Evolutionary conservation across 2,113 vertebrate genomes (phyloP).

Genomic region (Dendrocopos noguchii): DNA sequence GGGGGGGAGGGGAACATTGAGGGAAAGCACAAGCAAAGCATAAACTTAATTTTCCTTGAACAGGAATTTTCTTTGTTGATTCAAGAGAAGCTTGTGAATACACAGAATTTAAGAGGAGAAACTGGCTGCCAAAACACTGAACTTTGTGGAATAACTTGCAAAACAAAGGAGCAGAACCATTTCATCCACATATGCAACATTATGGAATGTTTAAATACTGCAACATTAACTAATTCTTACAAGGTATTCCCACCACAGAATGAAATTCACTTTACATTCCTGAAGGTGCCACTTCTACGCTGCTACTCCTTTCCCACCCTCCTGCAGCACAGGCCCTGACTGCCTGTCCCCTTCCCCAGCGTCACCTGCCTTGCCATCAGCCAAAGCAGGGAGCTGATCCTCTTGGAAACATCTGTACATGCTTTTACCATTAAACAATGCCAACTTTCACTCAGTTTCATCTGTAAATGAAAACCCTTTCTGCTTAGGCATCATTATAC

Average conservation of each 20-base stretch:
- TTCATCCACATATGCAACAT: not conserved
- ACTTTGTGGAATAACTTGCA: not conserved
- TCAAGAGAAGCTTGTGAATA: not conserved
- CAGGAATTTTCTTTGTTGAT: not conserved
- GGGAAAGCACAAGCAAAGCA: constrained; percentile 35
- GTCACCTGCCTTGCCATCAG: too few relatives aligned
- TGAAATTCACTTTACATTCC: not conserved
- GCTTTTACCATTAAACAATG: not conserved
- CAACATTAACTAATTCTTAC: not conserved
- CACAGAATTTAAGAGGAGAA: not conserved
- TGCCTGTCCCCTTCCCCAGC: too few relatives aligned
- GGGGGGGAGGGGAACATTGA: not conserved
- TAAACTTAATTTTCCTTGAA: not conserved
- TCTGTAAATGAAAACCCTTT: not conserved
- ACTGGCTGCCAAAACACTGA: not conserved
- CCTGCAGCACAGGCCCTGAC: not conserved
- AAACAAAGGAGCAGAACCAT: not conserved
- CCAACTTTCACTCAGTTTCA: not conserved
- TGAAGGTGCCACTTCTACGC: not conserved
- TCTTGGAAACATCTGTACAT: not conserved
- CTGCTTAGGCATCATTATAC: not conserved
- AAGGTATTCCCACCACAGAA: not conserved
- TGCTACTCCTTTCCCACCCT: not conserved
- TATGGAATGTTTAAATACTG: not conserved
- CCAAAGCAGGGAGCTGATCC: not conserved